Percentiles rank a stretch among this genome's conserved stretches.
Conservation (phyloP, 35 echinoderm and acorn worm genomes). For the Ptychodera flava region DNA sequence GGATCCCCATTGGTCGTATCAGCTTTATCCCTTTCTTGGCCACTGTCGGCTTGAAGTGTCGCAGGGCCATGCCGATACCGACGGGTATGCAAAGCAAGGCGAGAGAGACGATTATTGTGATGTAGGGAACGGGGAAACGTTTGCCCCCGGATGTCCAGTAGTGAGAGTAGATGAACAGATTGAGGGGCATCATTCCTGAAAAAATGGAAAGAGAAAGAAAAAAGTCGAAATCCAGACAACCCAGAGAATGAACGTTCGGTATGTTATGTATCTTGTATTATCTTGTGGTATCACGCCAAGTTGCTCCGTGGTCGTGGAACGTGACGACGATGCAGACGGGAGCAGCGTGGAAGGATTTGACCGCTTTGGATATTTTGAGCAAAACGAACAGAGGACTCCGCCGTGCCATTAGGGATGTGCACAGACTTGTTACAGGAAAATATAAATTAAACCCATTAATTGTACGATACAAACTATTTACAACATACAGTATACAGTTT, state of each 20-base stretch:
- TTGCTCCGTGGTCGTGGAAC: background rate
- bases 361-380: background rate
- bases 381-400: background rate
- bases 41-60: constrained; percentile 38
- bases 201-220: background rate
- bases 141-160: constrained; percentile 42
- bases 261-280: background rate
- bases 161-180: constrained; percentile 77
- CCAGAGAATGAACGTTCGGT: background rate
- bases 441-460: no score
- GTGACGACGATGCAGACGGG: background rate
- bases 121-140: constrained; percentile 54
- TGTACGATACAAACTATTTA: no score
- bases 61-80: constrained; percentile 52
- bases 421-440: no score
- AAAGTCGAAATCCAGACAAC: background rate
- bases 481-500: no score
- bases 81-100: constrained; percentile 52
- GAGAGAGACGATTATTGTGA: constrained; percentile 51
- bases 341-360: background rate
- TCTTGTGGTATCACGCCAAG: background rate
- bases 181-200: constrained; percentile 80
- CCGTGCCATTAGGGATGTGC: no score
- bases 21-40: constrained; percentile 27
- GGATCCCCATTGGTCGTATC: constrained; percentile 36